These are phyloP conservation scores for Chironomus tepperi DNA, from an alignment of 1,140 invertebrate species.

Conservation along the genomic window DNA sequence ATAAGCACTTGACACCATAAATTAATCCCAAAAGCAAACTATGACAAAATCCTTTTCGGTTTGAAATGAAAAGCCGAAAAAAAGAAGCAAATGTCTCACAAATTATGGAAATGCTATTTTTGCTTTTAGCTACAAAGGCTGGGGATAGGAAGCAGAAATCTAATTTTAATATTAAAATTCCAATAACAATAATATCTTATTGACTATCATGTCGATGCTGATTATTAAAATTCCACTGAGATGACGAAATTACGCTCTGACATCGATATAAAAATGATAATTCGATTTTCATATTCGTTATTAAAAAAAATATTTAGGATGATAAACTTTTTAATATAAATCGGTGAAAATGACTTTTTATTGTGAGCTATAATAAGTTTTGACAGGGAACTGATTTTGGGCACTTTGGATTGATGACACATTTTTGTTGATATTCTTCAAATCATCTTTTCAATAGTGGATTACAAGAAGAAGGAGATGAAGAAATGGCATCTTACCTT, in stretches of 20 bases:
- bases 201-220: not conserved
- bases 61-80: not conserved
- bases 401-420: no score
- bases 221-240: not conserved
- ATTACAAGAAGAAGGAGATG: no score
- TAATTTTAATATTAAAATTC: slow-evolving; percentile 7
- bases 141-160: not conserved
- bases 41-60: not conserved
- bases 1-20: slow-evolving; percentile 17
- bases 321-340: no score
- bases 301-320: no score
- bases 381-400: no score
- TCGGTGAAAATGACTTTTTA: no score
- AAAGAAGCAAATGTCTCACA: not conserved
- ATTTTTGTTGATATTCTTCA: no score
- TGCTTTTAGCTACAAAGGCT: not conserved
- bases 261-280: no score
- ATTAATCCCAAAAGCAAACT: slow-evolving; percentile 21
- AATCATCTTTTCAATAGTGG: no score
- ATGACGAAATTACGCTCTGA: not conserved
- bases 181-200: not conserved
- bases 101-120: not conserved
- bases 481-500: no score
- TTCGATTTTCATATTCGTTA: no score
- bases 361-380: no score